Conservation (phyloP, 2,888 invertebrate species). For the Trachelus iudaicus region DNA sequence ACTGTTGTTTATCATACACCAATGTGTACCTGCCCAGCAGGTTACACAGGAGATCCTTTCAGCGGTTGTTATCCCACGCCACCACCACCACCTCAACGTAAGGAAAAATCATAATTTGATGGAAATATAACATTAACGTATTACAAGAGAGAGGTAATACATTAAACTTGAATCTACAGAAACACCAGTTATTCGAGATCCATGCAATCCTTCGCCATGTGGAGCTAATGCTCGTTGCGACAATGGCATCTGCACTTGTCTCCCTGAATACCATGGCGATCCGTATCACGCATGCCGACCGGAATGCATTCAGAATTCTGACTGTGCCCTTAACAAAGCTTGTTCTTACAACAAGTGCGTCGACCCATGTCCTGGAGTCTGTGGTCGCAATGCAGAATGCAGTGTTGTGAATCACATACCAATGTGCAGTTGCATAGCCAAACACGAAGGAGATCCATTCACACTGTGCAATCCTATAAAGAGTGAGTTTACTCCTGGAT, state of each 20-base stretch:
- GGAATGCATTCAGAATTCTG: conserved; percentile 83
- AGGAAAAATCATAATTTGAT: conserved; percentile 36
- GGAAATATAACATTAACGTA: conserved; percentile 1
- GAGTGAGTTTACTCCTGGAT: conserved; percentile 39
- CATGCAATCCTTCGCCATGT: conserved; percentile 78
- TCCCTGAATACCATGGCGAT: conserved; percentile 62
- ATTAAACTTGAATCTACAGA: not conserved
- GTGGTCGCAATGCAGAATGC: conserved; percentile 81
- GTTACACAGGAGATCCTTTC: conserved; percentile 68
- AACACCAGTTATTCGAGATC: conserved; percentile 61
- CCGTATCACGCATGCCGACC: conserved; percentile 77
- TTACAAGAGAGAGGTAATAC: not conserved
- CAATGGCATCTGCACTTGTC: conserved; percentile 59
- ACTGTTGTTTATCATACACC: conserved; percentile 67
- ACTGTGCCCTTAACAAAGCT: conserved; percentile 79
- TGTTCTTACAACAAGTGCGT: conserved; percentile 84
- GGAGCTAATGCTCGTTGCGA: conserved; percentile 80
- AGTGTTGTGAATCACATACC: conserved; percentile 79
- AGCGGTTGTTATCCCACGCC: conserved; percentile 58
- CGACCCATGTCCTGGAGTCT: conserved; percentile 84
- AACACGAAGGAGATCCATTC: conserved; percentile 71
- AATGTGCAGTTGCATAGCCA: conserved; percentile 69
- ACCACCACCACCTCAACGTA: conserved; percentile 62
- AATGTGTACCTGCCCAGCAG: conserved; percentile 66
- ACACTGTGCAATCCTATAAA: conserved; percentile 66